These are phyloP conservation scores for Perognathus longimembris DNA, from an alignment of 2,113 vertebrate species.

Conservation along the genomic window DNA sequence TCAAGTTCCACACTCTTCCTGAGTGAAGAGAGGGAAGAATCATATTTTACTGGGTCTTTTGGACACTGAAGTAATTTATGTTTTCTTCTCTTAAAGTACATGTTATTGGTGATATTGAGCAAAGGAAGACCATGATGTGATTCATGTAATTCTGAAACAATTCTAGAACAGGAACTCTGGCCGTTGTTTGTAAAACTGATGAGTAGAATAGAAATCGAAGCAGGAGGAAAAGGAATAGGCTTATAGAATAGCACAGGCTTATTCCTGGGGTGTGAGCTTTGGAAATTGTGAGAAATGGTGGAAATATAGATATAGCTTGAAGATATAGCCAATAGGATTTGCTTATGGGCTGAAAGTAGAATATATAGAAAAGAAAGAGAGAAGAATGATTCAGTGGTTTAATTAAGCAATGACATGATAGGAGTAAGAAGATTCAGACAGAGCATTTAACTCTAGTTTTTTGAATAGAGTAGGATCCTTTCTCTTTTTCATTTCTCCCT, in stretches of 20 bases:
- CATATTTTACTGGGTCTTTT: background rate
- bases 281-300: background rate
- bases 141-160: background rate
- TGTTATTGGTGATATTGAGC: background rate
- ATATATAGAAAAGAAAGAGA: background rate
- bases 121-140: background rate
- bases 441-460: too few species aligned
- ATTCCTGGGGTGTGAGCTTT: background rate
- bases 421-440: background rate
- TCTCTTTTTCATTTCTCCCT: too few species aligned
- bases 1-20: background rate
- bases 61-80: background rate
- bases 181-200: background rate
- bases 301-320: background rate
- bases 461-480: too few species aligned
- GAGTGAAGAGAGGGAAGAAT: background rate
- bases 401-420: background rate
- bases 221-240: background rate
- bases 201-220: background rate
- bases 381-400: background rate
- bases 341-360: background rate
- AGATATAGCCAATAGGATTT: background rate
- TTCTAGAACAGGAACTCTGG: background rate
- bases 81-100: background rate
- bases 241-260: background rate